A percentile compares a stretch with the other conserved stretches of the same genome.
These are phyloP conservation scores for Ctenopoma multispine DNA, from an alignment of 2,797 vertebrate genomes.

Conservation along the genomic window DNA sequence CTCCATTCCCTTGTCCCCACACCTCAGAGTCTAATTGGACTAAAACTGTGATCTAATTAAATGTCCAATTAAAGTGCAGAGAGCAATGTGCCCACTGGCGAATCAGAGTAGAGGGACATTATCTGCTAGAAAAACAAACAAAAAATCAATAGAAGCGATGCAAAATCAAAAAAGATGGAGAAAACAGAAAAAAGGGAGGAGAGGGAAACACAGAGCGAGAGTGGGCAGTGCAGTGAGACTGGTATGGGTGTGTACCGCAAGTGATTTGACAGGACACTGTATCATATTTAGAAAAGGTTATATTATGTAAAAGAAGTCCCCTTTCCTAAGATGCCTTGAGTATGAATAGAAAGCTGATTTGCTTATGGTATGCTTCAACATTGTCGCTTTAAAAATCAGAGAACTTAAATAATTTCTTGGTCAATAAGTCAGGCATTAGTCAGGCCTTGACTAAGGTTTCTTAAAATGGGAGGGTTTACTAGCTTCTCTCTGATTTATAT, in stretches of 20 bases:
- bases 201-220: slow-evolving; percentile 34
- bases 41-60: slow-evolving; percentile 92
- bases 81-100: slow-evolving; percentile 85
- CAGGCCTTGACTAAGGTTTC: neutral
- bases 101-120: slow-evolving; percentile 85
- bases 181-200: slow-evolving; percentile 56
- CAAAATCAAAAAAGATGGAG: slow-evolving; percentile 66
- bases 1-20: slow-evolving; percentile 68
- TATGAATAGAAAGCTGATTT: neutral
- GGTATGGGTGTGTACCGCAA: slow-evolving; percentile 27
- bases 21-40: slow-evolving; percentile 87
- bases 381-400: neutral
- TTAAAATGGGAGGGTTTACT: neutral
- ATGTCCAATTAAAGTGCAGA: slow-evolving; percentile 89
- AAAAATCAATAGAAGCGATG: slow-evolving; percentile 84
- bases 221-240: slow-evolving; percentile 43
- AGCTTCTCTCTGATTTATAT: neutral
- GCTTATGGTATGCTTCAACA: neutral
- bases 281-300: neutral
- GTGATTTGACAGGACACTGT: neutral
- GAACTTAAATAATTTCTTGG: too few species aligned
- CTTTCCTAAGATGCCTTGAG: neutral
- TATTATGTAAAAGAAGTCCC: slow-evolving; percentile 12
- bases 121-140: slow-evolving; percentile 89
- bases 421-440: too few species aligned